These are phyloP conservation scores for Tricholauxania praeusta DNA, from an alignment of 2,888 invertebrate species.

Conservation along the genomic window DNA sequence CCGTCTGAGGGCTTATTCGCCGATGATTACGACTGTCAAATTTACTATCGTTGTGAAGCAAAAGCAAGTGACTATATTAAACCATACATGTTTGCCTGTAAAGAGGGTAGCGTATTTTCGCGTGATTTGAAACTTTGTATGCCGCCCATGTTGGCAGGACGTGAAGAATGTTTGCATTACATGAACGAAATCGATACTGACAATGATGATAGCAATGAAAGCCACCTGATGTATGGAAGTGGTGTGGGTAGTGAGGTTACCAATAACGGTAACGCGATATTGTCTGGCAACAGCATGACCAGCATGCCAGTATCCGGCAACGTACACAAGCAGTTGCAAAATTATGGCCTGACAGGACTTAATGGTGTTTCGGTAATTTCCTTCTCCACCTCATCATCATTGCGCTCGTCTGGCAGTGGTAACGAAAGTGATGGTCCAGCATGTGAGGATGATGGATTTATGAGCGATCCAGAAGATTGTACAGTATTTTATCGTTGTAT, in stretches of 20 bases:
- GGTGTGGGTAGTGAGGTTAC: conserved; percentile 39
- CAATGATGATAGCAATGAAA: conserved; percentile 42
- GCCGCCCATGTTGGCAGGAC: conserved; percentile 76
- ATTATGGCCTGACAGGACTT: conserved; percentile 62
- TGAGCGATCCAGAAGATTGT: conserved; percentile 77
- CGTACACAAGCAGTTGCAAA: conserved; percentile 55
- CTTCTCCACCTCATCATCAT: conserved; percentile 63
- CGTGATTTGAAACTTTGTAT: conserved; percentile 77
- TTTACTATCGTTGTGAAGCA: conserved; percentile 82
- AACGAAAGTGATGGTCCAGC: conserved; percentile 51
- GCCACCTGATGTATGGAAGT: conserved; percentile 49
- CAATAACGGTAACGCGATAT: conserved; percentile 46
- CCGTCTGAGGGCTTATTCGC: conserved; percentile 78
- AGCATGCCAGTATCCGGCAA: conserved; percentile 41
- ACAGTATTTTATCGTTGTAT: conserved; percentile 84
- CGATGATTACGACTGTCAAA: conserved; percentile 78
- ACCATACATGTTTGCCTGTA: conserved; percentile 79
- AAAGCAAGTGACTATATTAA: conserved; percentile 70
- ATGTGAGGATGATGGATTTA: conserved; percentile 79
- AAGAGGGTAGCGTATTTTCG: conserved; percentile 81
- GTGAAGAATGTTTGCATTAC: conserved; percentile 75
- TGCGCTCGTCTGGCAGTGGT: conserved; percentile 55
- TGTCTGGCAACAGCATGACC: conserved; percentile 48
- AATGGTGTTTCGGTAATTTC: conserved; percentile 66
- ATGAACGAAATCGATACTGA: conserved; percentile 62